These are phyloP conservation scores for Aleiodes sp. DNA, from an alignment of 1,140 invertebrate species.

Conservation along the genomic window DNA sequence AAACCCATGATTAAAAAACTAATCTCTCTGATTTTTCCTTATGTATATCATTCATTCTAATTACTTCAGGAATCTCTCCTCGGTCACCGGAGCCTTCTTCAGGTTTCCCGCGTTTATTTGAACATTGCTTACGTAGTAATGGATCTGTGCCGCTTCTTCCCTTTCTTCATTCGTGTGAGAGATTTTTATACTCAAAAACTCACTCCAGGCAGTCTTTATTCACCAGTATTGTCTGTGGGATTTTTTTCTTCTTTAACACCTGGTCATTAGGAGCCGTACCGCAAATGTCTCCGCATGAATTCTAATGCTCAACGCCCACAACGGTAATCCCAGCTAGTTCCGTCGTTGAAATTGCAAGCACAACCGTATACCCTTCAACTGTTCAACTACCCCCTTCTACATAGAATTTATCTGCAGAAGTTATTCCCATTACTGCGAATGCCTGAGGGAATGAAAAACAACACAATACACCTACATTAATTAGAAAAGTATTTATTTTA, in stretches of 20 bases:
- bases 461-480: neutral
- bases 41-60: too few species aligned
- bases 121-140: too few species aligned
- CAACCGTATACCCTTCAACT: conserved; percentile 7
- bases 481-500: neutral
- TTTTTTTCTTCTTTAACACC: conserved; percentile 54
- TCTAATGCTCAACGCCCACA: conserved; percentile 54
- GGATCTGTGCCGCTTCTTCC: too few species aligned
- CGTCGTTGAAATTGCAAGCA: conserved; percentile 1
- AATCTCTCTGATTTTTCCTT: too few species aligned
- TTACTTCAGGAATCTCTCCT: too few species aligned
- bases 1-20: too few species aligned
- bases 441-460: neutral
- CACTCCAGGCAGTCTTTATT: neutral
- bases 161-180: too few species aligned
- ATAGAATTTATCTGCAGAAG: neutral
- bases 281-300: conserved; percentile 66
- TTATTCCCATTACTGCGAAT: conserved; percentile 9
- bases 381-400: neutral
- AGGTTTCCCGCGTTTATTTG: too few species aligned
- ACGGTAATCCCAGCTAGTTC: conserved; percentile 50
- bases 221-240: conserved; percentile 47
- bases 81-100: too few species aligned
- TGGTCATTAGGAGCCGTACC: conserved; percentile 63
- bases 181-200: too few species aligned